A percentile compares a stretch with the other conserved stretches of the same genome.
Conservation (phyloP, 2,888 invertebrate genomes). For the Heliconius charithonia region DNA sequence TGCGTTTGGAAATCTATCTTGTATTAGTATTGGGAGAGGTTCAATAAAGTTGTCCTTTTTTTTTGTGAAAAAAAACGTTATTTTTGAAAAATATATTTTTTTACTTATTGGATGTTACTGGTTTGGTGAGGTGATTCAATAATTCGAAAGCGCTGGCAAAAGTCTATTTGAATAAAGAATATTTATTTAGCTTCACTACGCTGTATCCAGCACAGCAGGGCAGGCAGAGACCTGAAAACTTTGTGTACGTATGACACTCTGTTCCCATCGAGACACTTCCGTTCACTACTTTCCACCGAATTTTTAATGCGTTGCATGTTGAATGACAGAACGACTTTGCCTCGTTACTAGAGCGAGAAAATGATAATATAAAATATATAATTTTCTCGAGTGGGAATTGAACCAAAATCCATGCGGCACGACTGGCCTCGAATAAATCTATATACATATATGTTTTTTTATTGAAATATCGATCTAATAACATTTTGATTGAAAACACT, state of each 20-base stretch:
- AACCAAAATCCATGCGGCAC: background rate
- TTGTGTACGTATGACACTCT: no score
- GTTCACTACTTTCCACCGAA: background rate
- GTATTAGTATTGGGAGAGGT: background rate
- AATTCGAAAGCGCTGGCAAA: no score
- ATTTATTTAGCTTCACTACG: no score
- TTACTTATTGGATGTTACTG: no score
- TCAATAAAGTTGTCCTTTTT: background rate
- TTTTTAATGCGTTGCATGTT: background rate
- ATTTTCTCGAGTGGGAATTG: background rate
- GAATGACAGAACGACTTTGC: background rate
- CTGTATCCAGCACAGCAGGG: background rate
- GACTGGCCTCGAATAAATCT: background rate
- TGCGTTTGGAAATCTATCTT: background rate
- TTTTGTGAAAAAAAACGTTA: background rate
- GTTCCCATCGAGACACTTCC: no score
- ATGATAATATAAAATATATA: background rate
- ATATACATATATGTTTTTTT: no score
- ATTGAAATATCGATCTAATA: no score
- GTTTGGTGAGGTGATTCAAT: no score
- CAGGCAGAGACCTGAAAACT: background rate
- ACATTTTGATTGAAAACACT: background rate
- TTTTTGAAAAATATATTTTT: background rate
- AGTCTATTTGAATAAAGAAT: no score
- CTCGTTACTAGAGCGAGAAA: background rate